Percentiles rank a stretch among this genome's conserved stretches.
These are phyloP conservation scores for Clarias pachynema DNA, from an alignment of 2,797 vertebrate species.

Conservation along the genomic window DNA sequence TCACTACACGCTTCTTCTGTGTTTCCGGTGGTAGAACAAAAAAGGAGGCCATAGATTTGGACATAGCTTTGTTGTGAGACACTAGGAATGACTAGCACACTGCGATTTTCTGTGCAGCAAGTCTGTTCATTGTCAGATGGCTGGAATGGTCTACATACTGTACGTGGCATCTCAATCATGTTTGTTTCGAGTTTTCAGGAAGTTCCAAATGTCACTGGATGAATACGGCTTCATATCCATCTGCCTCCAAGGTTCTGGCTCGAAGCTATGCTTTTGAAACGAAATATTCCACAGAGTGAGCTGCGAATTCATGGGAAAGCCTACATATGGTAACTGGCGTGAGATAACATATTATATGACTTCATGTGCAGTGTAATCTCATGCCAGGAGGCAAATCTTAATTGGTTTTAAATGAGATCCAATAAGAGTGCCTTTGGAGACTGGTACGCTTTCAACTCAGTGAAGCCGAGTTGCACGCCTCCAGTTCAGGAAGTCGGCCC, in stretches of 20 bases:
- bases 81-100: conserved; percentile 34
- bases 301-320: neutral
- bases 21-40: conserved; percentile 60
- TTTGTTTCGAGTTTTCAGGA: conserved; percentile 33
- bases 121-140: conserved; percentile 26
- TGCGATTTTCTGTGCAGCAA: conserved; percentile 15
- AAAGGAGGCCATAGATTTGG: conserved; percentile 42
- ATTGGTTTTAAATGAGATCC: conserved; percentile 52
- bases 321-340: conserved; percentile 27
- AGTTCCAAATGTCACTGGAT: conserved; percentile 27
- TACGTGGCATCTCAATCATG: conserved; percentile 8
- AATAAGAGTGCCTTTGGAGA: conserved; percentile 43
- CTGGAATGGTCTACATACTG: conserved; percentile 23
- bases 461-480: conserved; percentile 21
- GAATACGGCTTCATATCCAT: conserved; percentile 24
- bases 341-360: conserved; percentile 33
- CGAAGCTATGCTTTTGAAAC: conserved; percentile 25
- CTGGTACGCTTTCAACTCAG: conserved; percentile 36
- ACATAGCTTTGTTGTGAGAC: conserved; percentile 43
- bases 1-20: conserved; percentile 65
- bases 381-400: conserved; percentile 41
- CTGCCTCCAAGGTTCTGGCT: conserved; percentile 27
- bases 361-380: conserved; percentile 42
- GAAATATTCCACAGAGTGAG: neutral
- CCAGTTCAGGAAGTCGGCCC: conserved; percentile 6